Evolutionary conservation across 2,797 vertebrate species (phyloP), one percentile per base, ranked within the genome.

Genomic region (Myiotriccus ornatus): DNA sequence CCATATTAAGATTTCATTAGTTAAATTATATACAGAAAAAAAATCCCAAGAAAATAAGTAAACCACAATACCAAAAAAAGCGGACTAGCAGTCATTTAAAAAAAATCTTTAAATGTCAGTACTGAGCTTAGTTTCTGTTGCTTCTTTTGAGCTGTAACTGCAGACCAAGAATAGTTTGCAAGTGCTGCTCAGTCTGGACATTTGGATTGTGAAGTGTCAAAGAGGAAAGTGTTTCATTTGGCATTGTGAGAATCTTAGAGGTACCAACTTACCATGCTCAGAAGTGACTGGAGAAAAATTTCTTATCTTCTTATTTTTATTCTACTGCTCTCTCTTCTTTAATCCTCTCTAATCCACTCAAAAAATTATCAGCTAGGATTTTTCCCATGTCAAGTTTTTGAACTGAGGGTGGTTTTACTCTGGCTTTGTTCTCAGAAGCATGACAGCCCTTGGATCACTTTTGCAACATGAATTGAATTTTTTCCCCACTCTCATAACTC

Each of bases 281-380:
- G 89, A 92, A 94, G 39, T 78, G 68, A 91, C 68, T 77, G 69
- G 53, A 94, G 67, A 94, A 94, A 94, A 73, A 76, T 1, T 39
- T 86, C 76, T 90, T 93, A 94, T 91, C 90, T 90, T 89, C 84
- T 89, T 93, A 91, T 89, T 95, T 95, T 95, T 68, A 95, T 95
- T 94, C 89, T 85, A 55, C 68, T 50, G 65, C 65, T 94, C 70
- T 88, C 89, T 83, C 53, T 92, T 87, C 89, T 89, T 69, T 95
- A 94, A 95, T 95, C 94, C 93, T 75, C 49, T 69, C 53, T 95
- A 95, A 97, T 95, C 94, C 91, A 91, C 92, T 92, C 65, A 90
- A 89, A 95, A 95, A 89, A 89, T 93, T 93, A 95, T 96, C 94
- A 91, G 79, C 62, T 62, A 91, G 82, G 87, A 87, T 90, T 95